Evolutionary conservation across 35 echinoderm and acorn worm species (phyloP), one percentile per base, ranked within the genome.

Genomic region (Heliocidaris erythrogramma): DNA sequence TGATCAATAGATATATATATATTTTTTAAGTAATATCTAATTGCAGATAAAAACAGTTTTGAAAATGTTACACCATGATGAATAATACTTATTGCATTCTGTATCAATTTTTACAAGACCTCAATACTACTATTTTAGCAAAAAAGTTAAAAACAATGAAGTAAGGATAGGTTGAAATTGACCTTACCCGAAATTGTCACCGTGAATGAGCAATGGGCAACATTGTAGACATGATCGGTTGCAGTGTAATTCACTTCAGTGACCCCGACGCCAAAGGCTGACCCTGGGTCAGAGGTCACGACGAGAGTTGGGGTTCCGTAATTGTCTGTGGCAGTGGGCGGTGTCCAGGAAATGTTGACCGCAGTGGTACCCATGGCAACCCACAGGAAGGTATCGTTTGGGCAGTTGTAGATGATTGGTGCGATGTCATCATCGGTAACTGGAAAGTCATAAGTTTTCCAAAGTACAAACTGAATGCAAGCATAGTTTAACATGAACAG

Each of bases 121-220:
- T 11, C 52, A 13, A 56, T 56, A 56, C 52, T 56, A 56, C 52
- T 0, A 2, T 56, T 10, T 56, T 9, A 9, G 10, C 9, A 56
- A 56, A 10, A 56, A 56, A 56, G 52, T 14, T 11, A 56, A 1
- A 13, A 52, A 52, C 49, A 56, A 56, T 9, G 35, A 0, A 42
- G 0, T 42, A 3, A 42, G 35, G 0, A 42, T 42, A 42, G 35
- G 35, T 42, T 60, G 2, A 60, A 60, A 78, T 17, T 78, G 87
- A 89, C 16, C 85, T 52, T 47, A 95, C 94, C 85, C 50, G n/a
- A 10, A 21, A 96, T 93, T 10, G 95, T 96, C 47, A 96, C 85
- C 11, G 49, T 35, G 56, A 96, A 96, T 29, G 60, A 52, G 60
- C 95, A 96, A 16, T 30, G 69, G 31, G 92, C 95, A 2, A n/a